Evolutionary conservation across 2,888 invertebrate species (phyloP), one percentile per base, ranked within the genome.

Genomic region (Vesta saturnalis): DNA sequence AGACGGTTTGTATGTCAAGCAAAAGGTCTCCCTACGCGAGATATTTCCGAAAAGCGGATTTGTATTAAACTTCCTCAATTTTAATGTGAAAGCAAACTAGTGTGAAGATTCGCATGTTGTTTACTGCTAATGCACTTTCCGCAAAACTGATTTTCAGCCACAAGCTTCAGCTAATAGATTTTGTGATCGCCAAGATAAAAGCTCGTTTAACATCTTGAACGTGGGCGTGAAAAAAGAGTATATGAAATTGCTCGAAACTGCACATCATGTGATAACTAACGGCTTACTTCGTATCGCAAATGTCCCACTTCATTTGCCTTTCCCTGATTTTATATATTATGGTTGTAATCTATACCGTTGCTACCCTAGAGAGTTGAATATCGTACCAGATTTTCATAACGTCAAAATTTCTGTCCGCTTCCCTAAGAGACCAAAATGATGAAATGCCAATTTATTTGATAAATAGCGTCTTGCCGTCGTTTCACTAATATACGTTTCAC

Each of bases 111-210:
- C 56, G 62, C 47, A n/a, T n/a, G 62, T 63, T 63, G 62, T 67
- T 67, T 67, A 67, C 67, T 67, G 67, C 68, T 68, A 68, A 68
- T 68, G 64, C 60, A 60, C 64, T 68, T 68, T 63, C 49, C 60
- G 54, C 60, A 47, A 35, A 63, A 67, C 46, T 63, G 58, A 54
- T 62, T 59, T 59, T 39, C 54, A 19, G 54, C 55, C 60, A 49
- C 47, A 18, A 61, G 54, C 39, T 64, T 60, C 16, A 21, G 60
- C 39, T 68, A 68, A 68, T 68, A 68, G 68, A 68, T 64, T 68
- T 64, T 52, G 64, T 47, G 64, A 64, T 60, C 64, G 54, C 49
- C 23, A 47, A 49, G 60, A 64, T 68, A 64, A 64, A 60, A 64
- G 60, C 68, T 60, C 57, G 67, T 67, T 67, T 63, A 67, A 62